phyloP scores from a whole-genome alignment of 64 coral and sea anemone genomes.

The Acropora yongei region DNA sequence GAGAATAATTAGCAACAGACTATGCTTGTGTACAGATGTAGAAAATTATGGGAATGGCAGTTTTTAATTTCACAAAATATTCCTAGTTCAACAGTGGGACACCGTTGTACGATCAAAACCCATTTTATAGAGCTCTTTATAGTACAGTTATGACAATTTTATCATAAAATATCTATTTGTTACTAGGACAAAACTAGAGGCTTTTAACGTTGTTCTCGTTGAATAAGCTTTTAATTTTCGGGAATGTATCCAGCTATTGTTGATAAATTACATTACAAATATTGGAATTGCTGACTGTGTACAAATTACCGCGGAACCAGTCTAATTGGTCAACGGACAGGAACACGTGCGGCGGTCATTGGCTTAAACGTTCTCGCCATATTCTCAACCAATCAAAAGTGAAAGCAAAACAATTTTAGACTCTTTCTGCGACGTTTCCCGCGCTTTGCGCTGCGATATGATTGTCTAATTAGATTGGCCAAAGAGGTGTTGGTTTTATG shows the following conservation, averaged over 20 bases:
- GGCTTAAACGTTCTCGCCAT: too few relatives aligned
- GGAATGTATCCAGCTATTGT: not conserved
- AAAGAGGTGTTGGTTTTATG: too few relatives aligned
- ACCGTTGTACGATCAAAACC: constrained; percentile 12
- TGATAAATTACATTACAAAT: not conserved
- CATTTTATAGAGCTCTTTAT: constrained; percentile 15
- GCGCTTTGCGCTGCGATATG: too few relatives aligned
- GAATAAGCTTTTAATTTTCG: not conserved
- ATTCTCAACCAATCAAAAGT: too few relatives aligned
- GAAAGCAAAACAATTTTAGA: too few relatives aligned
- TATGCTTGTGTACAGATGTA: not conserved
- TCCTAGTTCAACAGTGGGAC: not conserved
- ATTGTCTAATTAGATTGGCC: too few relatives aligned
- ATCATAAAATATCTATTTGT: constrained; percentile 11
- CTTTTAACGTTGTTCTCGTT: not conserved
- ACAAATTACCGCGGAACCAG: not conserved
- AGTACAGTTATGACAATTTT: constrained; percentile 24
- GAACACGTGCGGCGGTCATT: too few relatives aligned
- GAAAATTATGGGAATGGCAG: too few relatives aligned
- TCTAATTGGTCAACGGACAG: not conserved
- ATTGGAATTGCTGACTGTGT: not conserved
- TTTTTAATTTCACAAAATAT: constrained; percentile 9
- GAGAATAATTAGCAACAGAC: not conserved
- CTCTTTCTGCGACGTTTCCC: too few relatives aligned
- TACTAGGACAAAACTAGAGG: not conserved